Percentiles rank a stretch among this genome's conserved stretches.
Conservation (phyloP, 1,140 invertebrate species). For the Chrysopa pallens region DNA sequence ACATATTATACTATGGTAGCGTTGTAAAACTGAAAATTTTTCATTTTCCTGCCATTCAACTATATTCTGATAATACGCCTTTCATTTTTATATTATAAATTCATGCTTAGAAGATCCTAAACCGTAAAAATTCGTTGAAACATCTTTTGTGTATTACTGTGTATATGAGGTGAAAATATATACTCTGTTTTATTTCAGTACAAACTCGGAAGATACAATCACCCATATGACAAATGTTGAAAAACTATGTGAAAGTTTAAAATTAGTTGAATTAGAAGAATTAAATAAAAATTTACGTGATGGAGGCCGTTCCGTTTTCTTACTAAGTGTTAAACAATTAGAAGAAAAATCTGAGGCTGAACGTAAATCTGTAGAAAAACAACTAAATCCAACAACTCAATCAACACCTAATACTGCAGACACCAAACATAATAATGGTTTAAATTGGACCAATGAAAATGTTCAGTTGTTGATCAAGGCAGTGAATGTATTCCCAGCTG, state of each 20-base stretch:
- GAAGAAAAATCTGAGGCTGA: conserved; percentile 62
- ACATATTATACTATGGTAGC: no score
- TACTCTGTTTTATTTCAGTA: no score
- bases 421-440: conserved; percentile 24
- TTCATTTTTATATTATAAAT: no score
- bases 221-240: conserved; percentile 77
- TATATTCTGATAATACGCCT: no score
- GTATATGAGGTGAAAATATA: no score
- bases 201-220: conserved; percentile 53
- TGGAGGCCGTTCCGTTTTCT: conserved; percentile 43
- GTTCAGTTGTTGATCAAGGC: conserved; percentile 84
- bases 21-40: no score
- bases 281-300: conserved; percentile 51
- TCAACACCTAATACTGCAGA: conserved; percentile 17
- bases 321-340: conserved; percentile 44
- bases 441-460: conserved; percentile 64
- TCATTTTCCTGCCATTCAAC: no score
- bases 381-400: conserved; percentile 24
- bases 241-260: conserved; percentile 70
- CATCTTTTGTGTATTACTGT: no score
- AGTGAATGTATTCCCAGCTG: conserved; percentile 90
- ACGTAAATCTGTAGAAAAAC: conserved; percentile 36
- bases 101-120: no score
- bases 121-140: no score
- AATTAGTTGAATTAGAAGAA: conserved; percentile 50